Percentiles rank a stretch among this genome's conserved stretches.
Evolutionary conservation across 2,113 vertebrate genomes (phyloP).

Genomic region (Rhegmatorhina hoffmannsi): DNA sequence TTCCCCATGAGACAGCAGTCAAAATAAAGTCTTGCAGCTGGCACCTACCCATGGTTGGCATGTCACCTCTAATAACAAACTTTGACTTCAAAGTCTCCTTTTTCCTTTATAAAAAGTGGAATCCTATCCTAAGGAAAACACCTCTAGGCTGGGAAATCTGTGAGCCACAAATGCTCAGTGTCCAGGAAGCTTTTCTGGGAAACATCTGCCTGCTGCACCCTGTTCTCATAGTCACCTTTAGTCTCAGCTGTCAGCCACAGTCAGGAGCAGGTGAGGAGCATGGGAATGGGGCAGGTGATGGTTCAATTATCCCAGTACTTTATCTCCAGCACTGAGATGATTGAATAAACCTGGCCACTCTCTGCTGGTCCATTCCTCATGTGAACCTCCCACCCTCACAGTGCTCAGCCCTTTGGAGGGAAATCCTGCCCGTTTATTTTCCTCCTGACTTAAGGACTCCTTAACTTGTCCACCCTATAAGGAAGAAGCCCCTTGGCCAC

Average conservation of each 20-base stretch:
- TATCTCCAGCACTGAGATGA: not conserved
- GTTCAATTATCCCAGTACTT: not conserved
- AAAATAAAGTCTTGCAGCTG: constrained; percentile 35
- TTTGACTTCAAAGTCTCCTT: constrained; percentile 6
- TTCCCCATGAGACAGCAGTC: constrained; percentile 28
- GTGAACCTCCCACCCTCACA: rapidly evolving
- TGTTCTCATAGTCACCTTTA: rapidly evolving
- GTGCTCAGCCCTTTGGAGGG: not conserved
- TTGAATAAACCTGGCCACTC: not conserved
- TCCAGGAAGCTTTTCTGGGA: not conserved
- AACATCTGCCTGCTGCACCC: not conserved
- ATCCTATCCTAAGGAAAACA: not conserved
- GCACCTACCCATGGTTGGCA: not conserved
- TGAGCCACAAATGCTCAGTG: not conserved
- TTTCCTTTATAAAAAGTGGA: not conserved
- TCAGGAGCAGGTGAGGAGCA: not conserved
- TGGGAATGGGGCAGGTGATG: not conserved
- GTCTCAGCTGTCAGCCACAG: not conserved
- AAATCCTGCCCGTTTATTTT: not conserved
- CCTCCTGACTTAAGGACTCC: not conserved
- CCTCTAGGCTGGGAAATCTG: not conserved
- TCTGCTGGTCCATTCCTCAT: not conserved
- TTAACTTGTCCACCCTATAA: not conserved
- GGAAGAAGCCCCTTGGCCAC: not conserved
- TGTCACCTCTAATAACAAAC: constrained; percentile 33